Conservation (phyloP, 2,888 invertebrate species). For the Glyphotaelius pellucidus region DNA sequence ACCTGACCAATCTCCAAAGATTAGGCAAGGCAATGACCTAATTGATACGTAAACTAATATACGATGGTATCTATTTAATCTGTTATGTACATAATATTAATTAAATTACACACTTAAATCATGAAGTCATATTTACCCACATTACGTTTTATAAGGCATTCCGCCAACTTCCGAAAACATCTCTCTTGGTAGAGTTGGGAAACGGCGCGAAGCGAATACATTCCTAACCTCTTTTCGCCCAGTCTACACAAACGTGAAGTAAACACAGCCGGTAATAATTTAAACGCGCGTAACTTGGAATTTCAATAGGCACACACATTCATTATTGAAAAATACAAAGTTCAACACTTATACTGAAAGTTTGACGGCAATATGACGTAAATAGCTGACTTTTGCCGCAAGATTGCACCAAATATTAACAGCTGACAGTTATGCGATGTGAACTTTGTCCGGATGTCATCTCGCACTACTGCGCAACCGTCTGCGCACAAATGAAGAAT, state of each 20-base stretch:
- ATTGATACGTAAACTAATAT: not conserved
- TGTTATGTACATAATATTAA: not conserved
- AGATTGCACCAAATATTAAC: not conserved
- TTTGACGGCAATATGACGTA: not conserved
- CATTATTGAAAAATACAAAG: not conserved
- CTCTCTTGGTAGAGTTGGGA: conserved; percentile 9
- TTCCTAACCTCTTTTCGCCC: not conserved
- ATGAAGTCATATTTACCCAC: not conserved
- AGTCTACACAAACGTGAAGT: too few relatives aligned
- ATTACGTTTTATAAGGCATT: conserved; percentile 2
- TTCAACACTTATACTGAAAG: not conserved
- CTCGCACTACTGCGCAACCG: not conserved
- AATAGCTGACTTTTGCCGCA: not conserved
- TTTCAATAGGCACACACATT: not conserved
- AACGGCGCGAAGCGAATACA: not conserved
- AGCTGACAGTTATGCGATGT: too few relatives aligned
- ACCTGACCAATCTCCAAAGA: not conserved
- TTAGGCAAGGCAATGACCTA: not conserved
- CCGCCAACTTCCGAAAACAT: not conserved
- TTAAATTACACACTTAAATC: not conserved
- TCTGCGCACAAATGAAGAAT: not conserved
- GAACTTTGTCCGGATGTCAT: too few relatives aligned
- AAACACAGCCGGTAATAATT: not conserved
- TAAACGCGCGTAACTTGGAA: not conserved
- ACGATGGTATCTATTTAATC: not conserved